Evolutionary conservation across 2,888 invertebrate genomes (phyloP).

Genomic region (Hemicrepidius hirtus): DNA sequence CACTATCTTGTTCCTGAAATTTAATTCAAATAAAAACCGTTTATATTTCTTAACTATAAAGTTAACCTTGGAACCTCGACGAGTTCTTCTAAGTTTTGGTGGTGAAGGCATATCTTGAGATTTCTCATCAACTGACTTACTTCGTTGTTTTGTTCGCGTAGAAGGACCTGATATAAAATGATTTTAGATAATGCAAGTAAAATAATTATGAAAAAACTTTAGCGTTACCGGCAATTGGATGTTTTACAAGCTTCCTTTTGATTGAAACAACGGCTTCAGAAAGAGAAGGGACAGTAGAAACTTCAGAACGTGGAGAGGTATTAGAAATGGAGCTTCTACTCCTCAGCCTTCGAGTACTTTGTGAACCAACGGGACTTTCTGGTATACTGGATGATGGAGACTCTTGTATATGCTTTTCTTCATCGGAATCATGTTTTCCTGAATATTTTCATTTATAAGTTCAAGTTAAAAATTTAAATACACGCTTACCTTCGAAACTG

Average conservation of each 20-base stretch:
- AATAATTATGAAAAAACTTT: neutral
- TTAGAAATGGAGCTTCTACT: slow-evolving; percentile 58
- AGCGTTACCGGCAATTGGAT: neutral
- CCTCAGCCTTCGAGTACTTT: slow-evolving; percentile 50
- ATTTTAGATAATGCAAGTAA: too few relatives aligned
- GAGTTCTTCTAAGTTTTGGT: slow-evolving; percentile 38
- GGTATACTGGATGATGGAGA: slow-evolving; percentile 60
- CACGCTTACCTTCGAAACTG: slow-evolving; percentile 72
- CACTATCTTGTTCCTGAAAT: slow-evolving; percentile 30
- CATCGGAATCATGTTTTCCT: slow-evolving; percentile 66
- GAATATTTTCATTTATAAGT: neutral
- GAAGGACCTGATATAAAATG: neutral
- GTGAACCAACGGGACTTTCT: slow-evolving; percentile 53
- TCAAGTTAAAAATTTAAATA: neutral
- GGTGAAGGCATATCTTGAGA: slow-evolving; percentile 11
- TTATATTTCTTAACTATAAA: slow-evolving; percentile 5
- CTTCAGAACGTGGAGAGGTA: slow-evolving; percentile 25
- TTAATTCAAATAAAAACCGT: too few relatives aligned
- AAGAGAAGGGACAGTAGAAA: slow-evolving; percentile 43
- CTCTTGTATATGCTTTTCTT: slow-evolving; percentile 60
- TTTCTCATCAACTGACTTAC: slow-evolving; percentile 23
- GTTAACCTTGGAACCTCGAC: slow-evolving; percentile 34
- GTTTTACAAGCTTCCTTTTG: slow-evolving; percentile 1
- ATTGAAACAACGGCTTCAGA: slow-evolving; percentile 18
- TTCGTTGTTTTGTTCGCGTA: slow-evolving; percentile 23